phyloP scores from a whole-genome alignment of 2,888 invertebrate species.

The Sialis lutaria region DNA sequence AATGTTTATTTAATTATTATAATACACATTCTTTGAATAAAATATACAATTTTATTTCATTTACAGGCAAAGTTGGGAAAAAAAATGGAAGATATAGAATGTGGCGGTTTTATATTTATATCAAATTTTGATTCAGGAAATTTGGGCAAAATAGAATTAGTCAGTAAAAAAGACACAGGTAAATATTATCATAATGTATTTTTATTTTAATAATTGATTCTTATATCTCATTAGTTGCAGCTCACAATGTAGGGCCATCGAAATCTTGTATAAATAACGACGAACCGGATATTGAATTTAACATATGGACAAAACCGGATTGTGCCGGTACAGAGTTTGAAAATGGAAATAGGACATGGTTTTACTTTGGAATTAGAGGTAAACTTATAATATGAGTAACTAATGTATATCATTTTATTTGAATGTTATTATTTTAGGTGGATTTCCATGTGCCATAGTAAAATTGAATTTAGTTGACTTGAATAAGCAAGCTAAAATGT shows the following conservation, averaged over 20 bases:
- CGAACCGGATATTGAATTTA: constrained; percentile 60
- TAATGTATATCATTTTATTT: not conserved
- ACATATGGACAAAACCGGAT: constrained; percentile 81
- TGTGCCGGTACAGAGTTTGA: constrained; percentile 75
- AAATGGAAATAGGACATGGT: constrained; percentile 85
- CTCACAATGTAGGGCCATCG: constrained; percentile 11
- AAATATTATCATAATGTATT: constrained; percentile 15
- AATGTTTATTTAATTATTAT: not conserved
- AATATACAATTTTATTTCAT: not conserved
- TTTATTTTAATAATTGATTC: not conserved
- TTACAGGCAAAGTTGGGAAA: not conserved
- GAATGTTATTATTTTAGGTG: constrained; percentile 19
- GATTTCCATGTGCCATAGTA: constrained; percentile 35
- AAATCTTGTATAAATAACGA: constrained; percentile 21
- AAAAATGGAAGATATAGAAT: constrained; percentile 31
- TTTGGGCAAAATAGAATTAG: constrained; percentile 63
- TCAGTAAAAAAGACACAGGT: constrained; percentile 40
- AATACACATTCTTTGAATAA: not conserved
- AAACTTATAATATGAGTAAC: constrained; percentile 10
- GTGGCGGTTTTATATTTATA: constrained; percentile 63
- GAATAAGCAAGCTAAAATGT: constrained; percentile 81
- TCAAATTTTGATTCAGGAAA: constrained; percentile 87
- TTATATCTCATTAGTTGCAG: constrained; percentile 2
- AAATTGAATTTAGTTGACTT: constrained; percentile 74
- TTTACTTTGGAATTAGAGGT: constrained; percentile 66